phyloP scores from a whole-genome alignment of 2,888 invertebrate genomes.

The Leptinotarsa tumamoca region DNA sequence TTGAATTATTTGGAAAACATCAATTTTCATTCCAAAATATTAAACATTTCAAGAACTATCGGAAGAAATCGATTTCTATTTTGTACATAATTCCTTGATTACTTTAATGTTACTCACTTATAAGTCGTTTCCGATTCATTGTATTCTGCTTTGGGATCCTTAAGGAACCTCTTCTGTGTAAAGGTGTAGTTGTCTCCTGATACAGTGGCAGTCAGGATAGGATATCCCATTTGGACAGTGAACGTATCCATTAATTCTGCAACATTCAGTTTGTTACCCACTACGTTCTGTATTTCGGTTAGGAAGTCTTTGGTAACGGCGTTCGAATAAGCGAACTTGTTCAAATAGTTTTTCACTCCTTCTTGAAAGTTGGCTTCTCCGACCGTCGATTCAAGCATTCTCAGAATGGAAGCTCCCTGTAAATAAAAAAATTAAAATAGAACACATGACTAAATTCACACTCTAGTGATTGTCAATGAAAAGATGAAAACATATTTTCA shows the following conservation, averaged over 20 bases:
- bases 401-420: conserved; percentile 86
- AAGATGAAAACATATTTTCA: too few relatives aligned
- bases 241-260: conserved; percentile 83
- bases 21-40: too few relatives aligned
- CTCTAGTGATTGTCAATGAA: too few relatives aligned
- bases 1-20: too few relatives aligned
- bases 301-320: conserved; percentile 86
- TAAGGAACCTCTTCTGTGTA: conserved; percentile 81
- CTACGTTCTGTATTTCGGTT: conserved; percentile 73
- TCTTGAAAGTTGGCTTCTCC: conserved; percentile 77
- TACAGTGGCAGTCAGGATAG: conserved; percentile 75
- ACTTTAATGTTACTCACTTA: conserved; percentile 58
- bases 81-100: background rate
- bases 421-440: conserved; percentile 34
- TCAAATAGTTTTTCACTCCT: conserved; percentile 81
- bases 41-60: too few relatives aligned
- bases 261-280: conserved; percentile 58
- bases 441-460: too few relatives aligned
- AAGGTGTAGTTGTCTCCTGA: conserved; percentile 69
- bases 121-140: conserved; percentile 66
- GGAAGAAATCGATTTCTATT: too few relatives aligned
- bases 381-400: conserved; percentile 89
- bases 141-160: conserved; percentile 74
- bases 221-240: conserved; percentile 91
- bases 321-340: conserved; percentile 76